Evolutionary conservation across 2,888 invertebrate species (phyloP), one percentile per base, ranked within the genome.

Genomic region (Drosophila ezoana): DNA sequence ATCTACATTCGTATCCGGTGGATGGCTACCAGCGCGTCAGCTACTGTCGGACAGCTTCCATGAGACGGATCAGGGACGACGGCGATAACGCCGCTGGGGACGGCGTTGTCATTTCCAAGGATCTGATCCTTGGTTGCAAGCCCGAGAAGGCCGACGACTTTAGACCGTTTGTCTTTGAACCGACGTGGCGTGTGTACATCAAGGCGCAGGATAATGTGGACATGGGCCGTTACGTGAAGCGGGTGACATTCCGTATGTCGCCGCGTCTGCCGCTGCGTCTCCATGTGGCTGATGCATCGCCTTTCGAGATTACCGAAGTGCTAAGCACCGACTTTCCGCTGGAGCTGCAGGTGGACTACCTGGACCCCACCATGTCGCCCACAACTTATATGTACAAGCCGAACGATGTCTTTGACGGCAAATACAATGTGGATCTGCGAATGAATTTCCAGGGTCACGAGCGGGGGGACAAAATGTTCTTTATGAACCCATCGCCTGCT

Each of bases 101-200:
- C 3, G 74, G 79, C 13, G 13, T 77, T n/a, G 59, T 87, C 16
- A 57, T 83, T 0, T 68, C 65, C 35, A 84, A 77, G 64, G 48
- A 70, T 14, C 49, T 83, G 1, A 2, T 72, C 0, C 35, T 83
- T n/a, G 83, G 83, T 40, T 81, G 83, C 33, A 69, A 60, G n/a
- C 72, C 79, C 41, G 83, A 83, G 54, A n/a, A 48, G 5, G n/a
- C 56, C 14, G 83, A 87, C 18, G 74, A 70, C 40, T 79, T 71
- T 11, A 5, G 67, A 10, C 75, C 79, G 2, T 66, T 43, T 9
- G 44, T 69, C 11, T 74, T 81, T 16, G 83, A 87, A 47, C 85
- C 79, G 0, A 87, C 87, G 0, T 83, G 87, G 83, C 62, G 77
- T 18, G 87, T 83, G 18, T 83, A 83, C 11, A 68, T 83, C 9